Evolutionary conservation across 2,888 invertebrate genomes (phyloP), one percentile per base, ranked within the genome.

Genomic region (Torymus aiolomorphi): DNA sequence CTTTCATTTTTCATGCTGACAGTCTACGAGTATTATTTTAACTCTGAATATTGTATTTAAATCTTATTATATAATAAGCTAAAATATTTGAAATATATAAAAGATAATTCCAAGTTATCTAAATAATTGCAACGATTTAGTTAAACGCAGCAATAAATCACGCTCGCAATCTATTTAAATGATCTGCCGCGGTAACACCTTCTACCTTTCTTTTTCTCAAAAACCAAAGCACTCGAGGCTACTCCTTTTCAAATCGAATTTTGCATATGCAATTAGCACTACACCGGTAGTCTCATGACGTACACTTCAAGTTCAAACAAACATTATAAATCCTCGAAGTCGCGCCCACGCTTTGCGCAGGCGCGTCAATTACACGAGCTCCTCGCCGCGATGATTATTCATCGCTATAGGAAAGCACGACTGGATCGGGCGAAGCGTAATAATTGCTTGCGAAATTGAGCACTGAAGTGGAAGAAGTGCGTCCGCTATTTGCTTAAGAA

Each of bases 271-370:
- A 24, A 65, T 73, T 31, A 56, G 62, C 24, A n/a, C 10, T 42
- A 42, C 42, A 42, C 18, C 31, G 13, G 63, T 42, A 42, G 42
- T 42, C 42, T 42, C 8, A 8, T 8, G 42, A 42, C 42, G 42
- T 42, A 42, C n/a, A 59, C 75, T 75, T 65, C 66, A 67, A 75
- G 42, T 69, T 62, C 62, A 69, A 61, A n/a, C 69, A 76, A 69
- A 69, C 76, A 74, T 74, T 42, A 65, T 74, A 74, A 74, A 74
- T 74, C 57, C 57, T 18, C 54, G n/a, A 67, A 54, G 16, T 66
- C 31, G 10, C 62, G 0, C 59, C 56, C 2, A 31, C 49, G 74
- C 52, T 54, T 66, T 18, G 11, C 31, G 14, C 12, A 24, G 13
- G 12, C 70, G 16, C 71, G 71, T 77, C 65, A 71, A 77, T 78